A percentile compares a stretch with the other conserved stretches of the same genome.
These are phyloP conservation scores for Carposina sasakii DNA, from an alignment of 1,140 invertebrate species.

Conservation along the genomic window DNA sequence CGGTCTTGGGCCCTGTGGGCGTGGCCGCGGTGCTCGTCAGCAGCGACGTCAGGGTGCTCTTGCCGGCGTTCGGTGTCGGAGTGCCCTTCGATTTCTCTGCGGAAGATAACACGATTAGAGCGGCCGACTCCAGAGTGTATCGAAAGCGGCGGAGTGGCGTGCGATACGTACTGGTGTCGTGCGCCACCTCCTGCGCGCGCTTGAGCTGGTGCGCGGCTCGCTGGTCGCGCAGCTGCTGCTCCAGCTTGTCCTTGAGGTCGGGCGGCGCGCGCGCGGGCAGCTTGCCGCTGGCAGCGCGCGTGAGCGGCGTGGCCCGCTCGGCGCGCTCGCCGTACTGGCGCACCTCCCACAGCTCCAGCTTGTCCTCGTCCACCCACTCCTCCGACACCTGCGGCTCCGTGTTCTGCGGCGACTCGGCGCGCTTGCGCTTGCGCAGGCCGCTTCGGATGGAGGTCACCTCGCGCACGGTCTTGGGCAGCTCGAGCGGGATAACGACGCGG, in stretches of 20 bases:
- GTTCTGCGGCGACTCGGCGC: constrained; percentile 91
- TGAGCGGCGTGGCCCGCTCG: constrained; percentile 76
- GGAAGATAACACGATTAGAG: constrained; percentile 20
- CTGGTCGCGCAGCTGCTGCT: constrained; percentile 90
- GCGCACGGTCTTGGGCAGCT: constrained; percentile 92
- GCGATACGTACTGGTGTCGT: constrained; percentile 46
- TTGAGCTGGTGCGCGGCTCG: constrained; percentile 91
- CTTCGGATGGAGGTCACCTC: constrained; percentile 95
- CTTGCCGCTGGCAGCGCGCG: constrained; percentile 82
- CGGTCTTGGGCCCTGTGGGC: constrained; percentile 76
- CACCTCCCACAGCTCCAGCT: constrained; percentile 97
- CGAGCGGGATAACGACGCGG: constrained; percentile 95
- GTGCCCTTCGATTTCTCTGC: constrained; percentile 54
- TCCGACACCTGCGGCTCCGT: constrained; percentile 92
- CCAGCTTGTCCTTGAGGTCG: constrained; percentile 93
- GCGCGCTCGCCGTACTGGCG: constrained; percentile 94
- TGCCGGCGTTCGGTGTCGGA: constrained; percentile 72
- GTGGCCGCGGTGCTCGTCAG: constrained; percentile 73
- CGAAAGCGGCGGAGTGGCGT: too few species aligned
- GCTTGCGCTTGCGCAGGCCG: constrained; percentile 92
- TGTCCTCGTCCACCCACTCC: constrained; percentile 97
- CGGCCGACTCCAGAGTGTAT: too few species aligned
- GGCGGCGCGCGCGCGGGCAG: constrained; percentile 75
- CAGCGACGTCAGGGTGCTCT: constrained; percentile 80
- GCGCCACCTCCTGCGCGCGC: constrained; percentile 76